Evolutionary conservation across 1,140 invertebrate species (phyloP).

Genomic region (Chironomus tepperi): DNA sequence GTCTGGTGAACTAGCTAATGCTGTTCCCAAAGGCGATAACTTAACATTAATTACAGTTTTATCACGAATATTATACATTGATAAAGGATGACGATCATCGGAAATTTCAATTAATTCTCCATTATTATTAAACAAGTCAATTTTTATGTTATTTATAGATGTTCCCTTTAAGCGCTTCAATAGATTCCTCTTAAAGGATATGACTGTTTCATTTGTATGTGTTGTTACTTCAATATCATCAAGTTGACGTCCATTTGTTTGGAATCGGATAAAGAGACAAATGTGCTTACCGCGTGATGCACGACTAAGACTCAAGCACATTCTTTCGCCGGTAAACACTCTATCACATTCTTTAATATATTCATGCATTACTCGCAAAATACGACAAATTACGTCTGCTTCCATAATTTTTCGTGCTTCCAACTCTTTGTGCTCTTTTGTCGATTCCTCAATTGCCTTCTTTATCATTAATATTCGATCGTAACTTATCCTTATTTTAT

Average conservation of each 20-base stretch:
- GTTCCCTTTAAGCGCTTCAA: slow-evolving; percentile 62
- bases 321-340: slow-evolving; percentile 80
- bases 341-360: slow-evolving; percentile 94
- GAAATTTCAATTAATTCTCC: slow-evolving; percentile 77
- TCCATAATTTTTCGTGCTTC: slow-evolving; percentile 47
- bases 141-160: slow-evolving; percentile 62
- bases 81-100: slow-evolving; percentile 82
- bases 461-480: slow-evolving; percentile 49
- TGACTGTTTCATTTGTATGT: slow-evolving; percentile 83
- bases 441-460: slow-evolving; percentile 34
- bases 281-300: slow-evolving; percentile 86
- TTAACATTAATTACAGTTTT: slow-evolving; percentile 91
- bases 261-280: slow-evolving; percentile 77
- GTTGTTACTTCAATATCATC: slow-evolving; percentile 90
- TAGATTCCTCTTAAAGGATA: slow-evolving; percentile 51
- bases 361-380: slow-evolving; percentile 89
- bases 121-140: slow-evolving; percentile 80
- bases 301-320: slow-evolving; percentile 52
- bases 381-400: slow-evolving; percentile 84
- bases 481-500: slow-evolving; percentile 76
- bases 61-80: slow-evolving; percentile 78
- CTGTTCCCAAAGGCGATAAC: slow-evolving; percentile 66
- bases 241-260: slow-evolving; percentile 77
- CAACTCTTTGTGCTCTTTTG: slow-evolving; percentile 33
- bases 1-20: slow-evolving; percentile 74